These are phyloP conservation scores for Datnioides undecimradiatus DNA, from an alignment of 2,113 vertebrate genomes.

Conservation along the genomic window DNA sequence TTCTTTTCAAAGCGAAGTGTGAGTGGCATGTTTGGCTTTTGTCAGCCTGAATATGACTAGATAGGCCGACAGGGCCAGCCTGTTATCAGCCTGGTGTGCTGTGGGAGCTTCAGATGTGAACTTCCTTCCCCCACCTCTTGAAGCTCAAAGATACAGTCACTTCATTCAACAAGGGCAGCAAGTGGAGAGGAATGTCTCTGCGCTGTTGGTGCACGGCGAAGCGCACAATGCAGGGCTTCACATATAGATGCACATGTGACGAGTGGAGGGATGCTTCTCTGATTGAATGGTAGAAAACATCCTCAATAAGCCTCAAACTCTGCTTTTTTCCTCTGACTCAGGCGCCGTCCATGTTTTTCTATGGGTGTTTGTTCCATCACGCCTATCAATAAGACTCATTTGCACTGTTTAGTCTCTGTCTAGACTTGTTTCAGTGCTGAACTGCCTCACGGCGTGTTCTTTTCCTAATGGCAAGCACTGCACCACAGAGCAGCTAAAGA, in stretches of 20 bases:
- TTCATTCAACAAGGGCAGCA: conserved; percentile 24
- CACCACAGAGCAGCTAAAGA: neutral
- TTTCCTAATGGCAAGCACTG: neutral
- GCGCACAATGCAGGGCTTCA: neutral
- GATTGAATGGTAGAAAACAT: neutral
- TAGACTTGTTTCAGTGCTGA: conserved; percentile 44
- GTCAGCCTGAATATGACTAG: conserved; percentile 50
- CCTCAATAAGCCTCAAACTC: neutral
- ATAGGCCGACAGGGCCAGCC: conserved; percentile 32
- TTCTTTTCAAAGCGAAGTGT: conserved; percentile 53
- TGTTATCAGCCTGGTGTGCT: conserved; percentile 47
- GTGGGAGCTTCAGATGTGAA: neutral
- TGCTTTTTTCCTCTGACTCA: neutral
- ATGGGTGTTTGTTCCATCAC: conserved; percentile 29
- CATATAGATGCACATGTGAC: neutral
- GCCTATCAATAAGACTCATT: neutral
- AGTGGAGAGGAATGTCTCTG: conserved; percentile 41
- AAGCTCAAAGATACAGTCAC: conserved; percentile 8
- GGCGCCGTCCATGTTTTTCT: conserved; percentile 4
- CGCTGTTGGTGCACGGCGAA: neutral
- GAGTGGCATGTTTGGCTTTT: conserved; percentile 64
- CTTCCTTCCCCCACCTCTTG: neutral
- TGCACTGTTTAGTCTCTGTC: conserved; percentile 23
- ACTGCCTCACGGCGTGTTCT: neutral
- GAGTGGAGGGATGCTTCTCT: neutral